phyloP scores from a whole-genome alignment of 2,113 vertebrate species.

The Muscicapa adusta region DNA sequence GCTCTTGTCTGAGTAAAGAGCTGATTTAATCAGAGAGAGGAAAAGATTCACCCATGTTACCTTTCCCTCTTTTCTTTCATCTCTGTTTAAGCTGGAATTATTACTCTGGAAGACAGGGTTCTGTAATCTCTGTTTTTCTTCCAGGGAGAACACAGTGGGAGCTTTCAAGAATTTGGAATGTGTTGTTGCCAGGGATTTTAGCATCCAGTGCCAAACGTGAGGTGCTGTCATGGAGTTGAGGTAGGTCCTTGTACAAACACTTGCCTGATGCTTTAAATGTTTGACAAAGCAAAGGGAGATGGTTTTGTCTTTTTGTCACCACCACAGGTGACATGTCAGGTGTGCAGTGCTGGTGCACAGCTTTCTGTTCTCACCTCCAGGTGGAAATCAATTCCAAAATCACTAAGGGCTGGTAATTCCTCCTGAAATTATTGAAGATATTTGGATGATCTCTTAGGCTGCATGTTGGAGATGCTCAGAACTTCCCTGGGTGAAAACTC shows the following conservation, averaged over 20 bases:
- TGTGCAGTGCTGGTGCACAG: fast-evolving
- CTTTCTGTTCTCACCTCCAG: background rate
- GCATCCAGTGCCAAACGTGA: background rate
- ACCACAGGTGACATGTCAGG: fast-evolving
- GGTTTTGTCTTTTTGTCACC: background rate
- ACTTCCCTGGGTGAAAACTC: background rate
- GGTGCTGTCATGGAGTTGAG: background rate
- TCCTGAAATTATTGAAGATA: background rate
- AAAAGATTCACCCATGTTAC: background rate
- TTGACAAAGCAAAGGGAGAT: background rate
- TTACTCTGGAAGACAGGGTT: background rate
- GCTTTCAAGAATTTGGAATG: background rate
- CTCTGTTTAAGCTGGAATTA: background rate
- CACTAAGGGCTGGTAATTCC: background rate
- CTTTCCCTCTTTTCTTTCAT: background rate
- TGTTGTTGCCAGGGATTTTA: background rate
- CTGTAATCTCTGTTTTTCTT: background rate
- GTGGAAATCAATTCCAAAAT: background rate
- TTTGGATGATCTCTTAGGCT: background rate
- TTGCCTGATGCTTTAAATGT: background rate
- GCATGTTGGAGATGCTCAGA: fast-evolving
- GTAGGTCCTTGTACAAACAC: background rate
- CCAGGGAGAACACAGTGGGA: background rate
- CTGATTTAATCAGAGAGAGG: background rate
- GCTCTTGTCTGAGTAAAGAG: background rate